A percentile compares a stretch with the other conserved stretches of the same genome.
phyloP scores from a whole-genome alignment of 2,113 vertebrate species.

The Trematocara zebra region DNA sequence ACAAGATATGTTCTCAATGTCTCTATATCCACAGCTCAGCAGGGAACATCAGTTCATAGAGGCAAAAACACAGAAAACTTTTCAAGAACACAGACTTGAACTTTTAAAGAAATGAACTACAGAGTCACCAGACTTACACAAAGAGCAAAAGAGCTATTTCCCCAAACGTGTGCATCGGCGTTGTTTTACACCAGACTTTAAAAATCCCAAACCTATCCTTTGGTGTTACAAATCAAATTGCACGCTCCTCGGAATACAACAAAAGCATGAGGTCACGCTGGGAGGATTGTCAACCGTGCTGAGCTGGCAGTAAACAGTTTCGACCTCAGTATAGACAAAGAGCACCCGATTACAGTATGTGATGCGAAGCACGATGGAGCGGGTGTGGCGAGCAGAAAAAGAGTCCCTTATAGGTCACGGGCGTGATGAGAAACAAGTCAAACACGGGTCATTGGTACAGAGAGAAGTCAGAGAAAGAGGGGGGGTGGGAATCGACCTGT shows the following conservation, averaged over 20 bases:
- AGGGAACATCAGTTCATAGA: background rate
- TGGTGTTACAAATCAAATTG: background rate
- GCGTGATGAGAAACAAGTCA: conserved; percentile 7
- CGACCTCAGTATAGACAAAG: background rate
- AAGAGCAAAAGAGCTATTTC: background rate
- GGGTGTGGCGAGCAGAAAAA: background rate
- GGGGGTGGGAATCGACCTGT: conserved; percentile 3
- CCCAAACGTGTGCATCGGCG: background rate
- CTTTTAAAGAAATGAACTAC: background rate
- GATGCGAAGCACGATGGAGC: background rate
- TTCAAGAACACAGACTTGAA: background rate
- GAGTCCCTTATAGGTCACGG: background rate
- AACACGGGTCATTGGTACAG: background rate
- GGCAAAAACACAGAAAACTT: background rate
- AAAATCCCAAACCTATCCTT: background rate
- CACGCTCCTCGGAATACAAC: background rate
- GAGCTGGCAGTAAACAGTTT: conserved; percentile 5
- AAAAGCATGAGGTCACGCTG: background rate
- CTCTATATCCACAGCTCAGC: background rate
- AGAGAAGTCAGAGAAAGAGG: background rate
- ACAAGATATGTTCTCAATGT: background rate
- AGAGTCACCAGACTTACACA: background rate
- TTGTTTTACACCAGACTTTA: background rate
- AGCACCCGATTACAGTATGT: background rate
- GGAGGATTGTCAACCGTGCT: background rate